Conservation (phyloP, 2,888 invertebrate genomes). For the Pharmacophagus antenor region DNA sequence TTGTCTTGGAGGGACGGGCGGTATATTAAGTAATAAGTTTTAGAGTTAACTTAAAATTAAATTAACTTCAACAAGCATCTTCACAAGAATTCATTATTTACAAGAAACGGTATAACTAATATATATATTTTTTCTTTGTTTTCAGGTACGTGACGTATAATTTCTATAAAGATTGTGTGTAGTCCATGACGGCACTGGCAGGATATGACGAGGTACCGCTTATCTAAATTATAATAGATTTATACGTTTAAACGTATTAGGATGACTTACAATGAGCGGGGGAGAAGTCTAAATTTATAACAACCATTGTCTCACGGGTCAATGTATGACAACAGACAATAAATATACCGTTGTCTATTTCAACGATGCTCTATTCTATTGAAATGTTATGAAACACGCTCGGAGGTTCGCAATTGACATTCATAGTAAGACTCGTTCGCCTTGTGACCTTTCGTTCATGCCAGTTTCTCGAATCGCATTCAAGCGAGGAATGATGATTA, state of each 20-base stretch:
- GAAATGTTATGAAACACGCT: conserved; percentile 28
- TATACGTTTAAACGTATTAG: conserved; percentile 10
- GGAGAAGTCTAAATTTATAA: conserved; percentile 19
- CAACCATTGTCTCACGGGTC: conserved; percentile 26
- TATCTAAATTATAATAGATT: conserved; percentile 4
- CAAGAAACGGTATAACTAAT: no score
- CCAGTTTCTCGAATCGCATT: conserved; percentile 7
- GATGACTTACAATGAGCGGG: conserved; percentile 11
- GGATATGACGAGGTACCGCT: background rate
- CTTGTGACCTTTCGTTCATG: conserved; percentile 22
- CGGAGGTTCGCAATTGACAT: conserved; percentile 20
- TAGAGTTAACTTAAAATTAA: no score
- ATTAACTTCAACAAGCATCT: no score
- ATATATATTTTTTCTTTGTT: conserved; percentile 10
- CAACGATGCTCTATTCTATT: conserved; percentile 26
- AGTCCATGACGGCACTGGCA: no score
- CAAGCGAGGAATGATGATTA: conserved; percentile 3
- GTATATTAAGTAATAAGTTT: no score
- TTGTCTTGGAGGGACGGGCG: no score
- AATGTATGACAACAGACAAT: conserved; percentile 27
- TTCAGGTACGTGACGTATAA: conserved; percentile 23
- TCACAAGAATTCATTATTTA: no score
- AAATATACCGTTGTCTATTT: conserved; percentile 28
- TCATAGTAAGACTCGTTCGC: conserved; percentile 21
- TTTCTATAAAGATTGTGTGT: no score